A percentile compares a stretch with the other conserved stretches of the same genome.
phyloP scores from a whole-genome alignment of 2,113 vertebrate species.

The Pogona vitticeps region DNA sequence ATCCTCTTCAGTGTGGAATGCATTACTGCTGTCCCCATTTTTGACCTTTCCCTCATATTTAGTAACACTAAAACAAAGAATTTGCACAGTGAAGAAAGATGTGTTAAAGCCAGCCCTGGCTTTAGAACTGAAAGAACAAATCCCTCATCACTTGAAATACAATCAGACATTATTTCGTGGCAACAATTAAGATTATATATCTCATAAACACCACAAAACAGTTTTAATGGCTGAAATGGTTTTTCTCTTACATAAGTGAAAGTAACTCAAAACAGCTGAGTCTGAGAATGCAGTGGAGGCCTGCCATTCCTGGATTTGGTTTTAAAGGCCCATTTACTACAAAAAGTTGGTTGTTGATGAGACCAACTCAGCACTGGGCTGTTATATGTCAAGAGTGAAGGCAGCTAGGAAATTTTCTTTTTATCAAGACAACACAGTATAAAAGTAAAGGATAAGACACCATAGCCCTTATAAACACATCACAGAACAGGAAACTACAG shows the following conservation, averaged over 20 bases:
- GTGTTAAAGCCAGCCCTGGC: conserved; percentile 38
- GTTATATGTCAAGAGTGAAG: conserved; percentile 36
- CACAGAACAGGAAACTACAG: accelerated
- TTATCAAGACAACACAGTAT: conserved; percentile 25
- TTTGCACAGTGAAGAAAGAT: conserved; percentile 17
- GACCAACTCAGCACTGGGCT: conserved; percentile 41
- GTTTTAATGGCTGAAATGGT: conserved; percentile 64
- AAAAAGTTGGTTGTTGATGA: conserved; percentile 49
- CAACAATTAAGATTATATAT: conserved; percentile 60
- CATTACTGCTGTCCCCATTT: not conserved
- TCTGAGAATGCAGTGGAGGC: conserved; percentile 38
- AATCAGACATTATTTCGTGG: conserved; percentile 50
- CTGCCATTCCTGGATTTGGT: conserved; percentile 8
- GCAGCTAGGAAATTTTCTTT: conserved; percentile 51
- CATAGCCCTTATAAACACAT: conserved; percentile 14
- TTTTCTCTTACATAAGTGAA: conserved; percentile 65
- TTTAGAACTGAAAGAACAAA: not conserved
- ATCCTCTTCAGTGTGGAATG: conserved; percentile 27
- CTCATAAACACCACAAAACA: conserved; percentile 61
- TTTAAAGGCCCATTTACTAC: conserved; percentile 48
- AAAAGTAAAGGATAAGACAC: conserved; percentile 38
- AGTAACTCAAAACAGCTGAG: conserved; percentile 70
- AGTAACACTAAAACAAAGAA: conserved; percentile 29
- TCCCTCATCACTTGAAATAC: conserved; percentile 50
- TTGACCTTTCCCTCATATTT: conserved; percentile 38